Conservation (phyloP, 2,888 invertebrate genomes). For the Pterobdella sp. region DNA sequence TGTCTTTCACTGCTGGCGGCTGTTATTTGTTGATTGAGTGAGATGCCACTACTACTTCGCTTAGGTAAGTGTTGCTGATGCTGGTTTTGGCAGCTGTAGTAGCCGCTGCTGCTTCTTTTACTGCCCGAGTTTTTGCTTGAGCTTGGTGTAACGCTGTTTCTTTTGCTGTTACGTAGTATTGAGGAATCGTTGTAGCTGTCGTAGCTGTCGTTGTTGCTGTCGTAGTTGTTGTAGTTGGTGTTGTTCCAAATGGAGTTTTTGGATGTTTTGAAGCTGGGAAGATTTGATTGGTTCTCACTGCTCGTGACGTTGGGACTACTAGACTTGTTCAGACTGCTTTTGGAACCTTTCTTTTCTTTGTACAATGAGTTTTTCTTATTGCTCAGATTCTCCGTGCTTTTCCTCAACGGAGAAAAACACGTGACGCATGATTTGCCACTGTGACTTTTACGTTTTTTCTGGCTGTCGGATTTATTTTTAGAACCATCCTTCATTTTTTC, state of each 20-base stretch:
- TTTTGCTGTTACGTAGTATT: conserved; percentile 9
- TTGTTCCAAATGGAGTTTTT: not conserved
- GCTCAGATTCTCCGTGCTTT: not conserved
- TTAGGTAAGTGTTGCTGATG: conserved; percentile 1
- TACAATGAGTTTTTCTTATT: not conserved
- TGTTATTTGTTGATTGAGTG: not conserved
- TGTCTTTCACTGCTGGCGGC: not conserved
- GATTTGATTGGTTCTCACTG: too few relatives aligned
- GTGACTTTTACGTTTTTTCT: not conserved
- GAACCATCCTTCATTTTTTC: not conserved
- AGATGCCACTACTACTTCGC: not conserved
- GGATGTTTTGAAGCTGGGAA: not conserved
- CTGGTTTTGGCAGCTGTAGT: not conserved
- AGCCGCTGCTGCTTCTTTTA: conserved; percentile 10
- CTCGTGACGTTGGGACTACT: too few relatives aligned
- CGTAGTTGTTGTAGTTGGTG: conserved; percentile 10
- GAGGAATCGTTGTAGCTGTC: conserved; percentile 3
- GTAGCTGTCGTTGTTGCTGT: not conserved
- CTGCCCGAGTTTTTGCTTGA: not conserved
- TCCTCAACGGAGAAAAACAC: not conserved
- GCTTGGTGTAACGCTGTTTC: not conserved
- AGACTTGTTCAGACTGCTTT: too few relatives aligned
- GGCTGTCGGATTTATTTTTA: not conserved
- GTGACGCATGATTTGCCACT: not conserved
- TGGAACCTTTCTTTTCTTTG: too few relatives aligned